These are phyloP conservation scores for Philaenus spumarius DNA, from an alignment of 1,140 invertebrate genomes.

Conservation along the genomic window DNA sequence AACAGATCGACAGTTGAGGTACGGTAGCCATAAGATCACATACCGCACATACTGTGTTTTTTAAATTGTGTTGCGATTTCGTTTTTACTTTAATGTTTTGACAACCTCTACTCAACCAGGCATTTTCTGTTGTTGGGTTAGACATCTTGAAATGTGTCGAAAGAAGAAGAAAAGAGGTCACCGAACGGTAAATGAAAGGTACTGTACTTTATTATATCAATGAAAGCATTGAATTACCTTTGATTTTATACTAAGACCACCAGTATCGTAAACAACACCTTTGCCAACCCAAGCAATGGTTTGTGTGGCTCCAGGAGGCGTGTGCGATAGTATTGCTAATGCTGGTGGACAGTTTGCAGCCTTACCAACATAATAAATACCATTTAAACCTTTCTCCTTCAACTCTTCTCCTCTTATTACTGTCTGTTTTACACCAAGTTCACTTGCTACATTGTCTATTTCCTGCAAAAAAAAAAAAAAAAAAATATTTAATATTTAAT, in stretches of 20 bases:
- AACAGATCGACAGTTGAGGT: no score
- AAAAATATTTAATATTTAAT: no score
- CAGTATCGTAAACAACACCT: slow-evolving; percentile 90
- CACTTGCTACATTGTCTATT: slow-evolving; percentile 53
- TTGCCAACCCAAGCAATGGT: slow-evolving; percentile 88
- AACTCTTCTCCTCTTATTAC: slow-evolving; percentile 74
- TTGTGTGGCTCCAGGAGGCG: slow-evolving; percentile 54
- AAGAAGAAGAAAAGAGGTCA: no score
- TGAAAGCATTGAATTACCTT: slow-evolving; percentile 49
- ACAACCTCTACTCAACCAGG: no score
- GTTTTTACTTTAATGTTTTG: no score
- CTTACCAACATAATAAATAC: slow-evolving; percentile 83
- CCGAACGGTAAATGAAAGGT: no score
- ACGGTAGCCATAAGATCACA: no score
- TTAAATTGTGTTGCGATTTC: no score
- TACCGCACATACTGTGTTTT: no score
- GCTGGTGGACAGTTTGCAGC: slow-evolving; percentile 70
- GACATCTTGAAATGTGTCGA: no score
- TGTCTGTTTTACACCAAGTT: slow-evolving; percentile 52
- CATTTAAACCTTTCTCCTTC: slow-evolving; percentile 65
- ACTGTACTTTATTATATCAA: no score
- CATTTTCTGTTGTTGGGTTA: no score
- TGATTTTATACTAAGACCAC: slow-evolving; percentile 83
- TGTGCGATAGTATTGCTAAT: slow-evolving; percentile 68
- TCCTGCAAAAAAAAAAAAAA: slow-evolving; percentile 61